Evolutionary conservation across 2,888 invertebrate species (phyloP), one percentile per base, ranked within the genome.

Genomic region (Rotaria macrura): DNA sequence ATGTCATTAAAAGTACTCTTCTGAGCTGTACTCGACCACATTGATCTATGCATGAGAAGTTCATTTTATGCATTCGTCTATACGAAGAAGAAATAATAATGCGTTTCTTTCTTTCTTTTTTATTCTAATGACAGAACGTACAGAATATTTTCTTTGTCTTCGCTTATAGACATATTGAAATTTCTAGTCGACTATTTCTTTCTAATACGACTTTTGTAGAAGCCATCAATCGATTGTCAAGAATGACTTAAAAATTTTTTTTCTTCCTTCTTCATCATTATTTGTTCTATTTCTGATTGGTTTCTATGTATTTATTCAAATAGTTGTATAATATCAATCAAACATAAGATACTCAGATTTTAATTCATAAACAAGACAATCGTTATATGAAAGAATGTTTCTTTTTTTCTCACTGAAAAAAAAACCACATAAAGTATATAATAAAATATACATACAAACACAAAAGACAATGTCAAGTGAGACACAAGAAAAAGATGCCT

Each of bases 241-340:
- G n/a, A n/a, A 55, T n/a, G 7, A 5, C n/a, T 10, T n/a, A 23
- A 55, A 55, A 43, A 43, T 43, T 43, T 43, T 43, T 6, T 55
- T 23, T 55, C 12, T 55, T 55, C 9, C 9, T 55, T 55, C 10
- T 10, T 55, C 55, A 55, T n/a, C n/a, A 0, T n/a, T 55, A 47
- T 47, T 47, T 47, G 12, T 47, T 47, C 47, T 10, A 47, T 55
- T n/a, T 55, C 55, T 55, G n/a, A n/a, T 55, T 55, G 65, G 65
- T 65, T 65, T 65, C 65, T 34, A 29, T 65, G 65, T 34, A 65
- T 65, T 65, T 65, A 65, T 65, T 65, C 65, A 65, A 65, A 65
- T n/a, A 65, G 65, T 65, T 65, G 65, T n/a, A 65, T 65, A 65
- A 34, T 65, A 65, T 65, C 65, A 65, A 65, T 65, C 65, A 65